Base-by-base conservation (phyloP, 2,113 vertebrate genomes). In the Pomatostomus ruficeps region DNA sequence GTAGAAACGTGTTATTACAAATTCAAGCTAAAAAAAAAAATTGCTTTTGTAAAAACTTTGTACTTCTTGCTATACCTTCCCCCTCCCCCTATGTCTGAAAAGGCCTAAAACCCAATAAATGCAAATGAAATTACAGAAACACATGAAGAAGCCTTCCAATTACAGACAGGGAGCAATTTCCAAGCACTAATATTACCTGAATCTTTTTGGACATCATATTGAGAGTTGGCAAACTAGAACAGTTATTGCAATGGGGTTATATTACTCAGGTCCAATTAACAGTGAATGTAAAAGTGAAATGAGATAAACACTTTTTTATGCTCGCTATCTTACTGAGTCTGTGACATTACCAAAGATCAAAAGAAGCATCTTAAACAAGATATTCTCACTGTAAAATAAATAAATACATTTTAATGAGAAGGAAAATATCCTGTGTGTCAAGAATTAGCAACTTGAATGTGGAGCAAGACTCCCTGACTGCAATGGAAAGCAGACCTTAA, bases 341-440 rank as follows among this genome's bases (percentile, higher is more conserved):
- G 45, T 67, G 63, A 52, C 68, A 92, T 63, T 88, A 86, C 36
- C 57, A 75, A 71, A 95, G 85, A 97, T 90, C 94, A 92, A 95
- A 96, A 92, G 94, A 48, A 93, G 68, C 57, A 85, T 90, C 63
- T 67, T 67, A 70, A 84, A 67, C 59, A 72, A 92, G 61, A 31
- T 49, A 72, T 35, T 85, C 73, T 88, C 43, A 51, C 28, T 67
- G 45, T 52, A 91, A 95, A 95, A 94, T 80, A 97, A 97, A 96
- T 88, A 96, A 96, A 93, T 65, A 85, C 85, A 95, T 86, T 92
- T 93, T 96, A 96, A 95, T 95, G 88, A 94, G 82, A 93, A 77
- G 72, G 68, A 90, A 95, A 92, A 91, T 83, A 91, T 72, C 55
- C 80, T 52, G 22, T 14, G 55, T 2, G 2, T 77, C 79, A 92